A percentile compares a stretch with the other conserved stretches of the same genome.
Evolutionary conservation across 2,888 invertebrate species (phyloP).

Genomic region (Drosophila eohydei): DNA sequence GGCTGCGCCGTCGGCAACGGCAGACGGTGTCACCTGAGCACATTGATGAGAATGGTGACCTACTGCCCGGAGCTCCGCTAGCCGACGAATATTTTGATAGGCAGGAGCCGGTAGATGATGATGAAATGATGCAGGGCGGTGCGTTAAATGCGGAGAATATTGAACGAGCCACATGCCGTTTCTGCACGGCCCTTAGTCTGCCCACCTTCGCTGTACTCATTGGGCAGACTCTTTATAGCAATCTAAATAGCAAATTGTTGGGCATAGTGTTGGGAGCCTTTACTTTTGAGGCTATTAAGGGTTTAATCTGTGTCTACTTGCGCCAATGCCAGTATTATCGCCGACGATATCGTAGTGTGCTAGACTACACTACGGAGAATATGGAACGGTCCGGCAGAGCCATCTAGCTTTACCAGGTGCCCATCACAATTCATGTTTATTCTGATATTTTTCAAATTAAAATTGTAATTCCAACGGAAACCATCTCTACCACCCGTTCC

Average conservation of each 20-base stretch:
- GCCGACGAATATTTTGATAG: slow-evolving; percentile 57
- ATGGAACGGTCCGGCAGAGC: slow-evolving; percentile 2
- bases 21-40: slow-evolving; percentile 28
- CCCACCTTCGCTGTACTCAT: slow-evolving; percentile 57
- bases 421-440: background rate
- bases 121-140: slow-evolving; percentile 29
- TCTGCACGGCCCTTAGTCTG: slow-evolving; percentile 54
- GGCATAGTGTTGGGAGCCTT: slow-evolving; percentile 56
- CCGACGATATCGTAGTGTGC: slow-evolving; percentile 39
- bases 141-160: slow-evolving; percentile 24
- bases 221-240: slow-evolving; percentile 40
- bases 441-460: slow-evolving; percentile 10
- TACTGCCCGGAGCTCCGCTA: slow-evolving; percentile 61
- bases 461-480: slow-evolving; percentile 3
- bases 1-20: slow-evolving; percentile 41
- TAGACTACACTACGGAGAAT: slow-evolving; percentile 35
- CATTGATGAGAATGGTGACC: slow-evolving; percentile 27
- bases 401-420: background rate
- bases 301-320: slow-evolving; percentile 49
- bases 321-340: slow-evolving; percentile 48
- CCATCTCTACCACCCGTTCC: background rate
- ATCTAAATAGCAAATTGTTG: slow-evolving; percentile 25
- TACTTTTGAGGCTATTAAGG: slow-evolving; percentile 59
- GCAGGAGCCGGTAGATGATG: slow-evolving; percentile 24
- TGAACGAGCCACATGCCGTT: slow-evolving; percentile 40